Conservation (phyloP, 2,113 vertebrate species). For the Cyprinodon variegatus region DNA sequence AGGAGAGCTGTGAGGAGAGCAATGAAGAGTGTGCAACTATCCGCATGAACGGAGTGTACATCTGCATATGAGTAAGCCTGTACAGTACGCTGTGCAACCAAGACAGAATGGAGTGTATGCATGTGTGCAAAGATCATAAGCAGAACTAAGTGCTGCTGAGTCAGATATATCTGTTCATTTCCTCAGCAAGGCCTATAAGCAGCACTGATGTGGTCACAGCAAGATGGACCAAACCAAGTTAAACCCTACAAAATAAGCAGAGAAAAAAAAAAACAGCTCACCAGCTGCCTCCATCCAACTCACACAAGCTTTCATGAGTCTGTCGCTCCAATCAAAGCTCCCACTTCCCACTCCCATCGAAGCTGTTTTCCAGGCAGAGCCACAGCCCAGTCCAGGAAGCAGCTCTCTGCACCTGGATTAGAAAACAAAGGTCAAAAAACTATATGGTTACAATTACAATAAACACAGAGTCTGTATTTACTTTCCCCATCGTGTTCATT, state of each 20-base stretch:
- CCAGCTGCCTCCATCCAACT: conserved; percentile 64
- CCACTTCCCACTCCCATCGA: conserved; percentile 35
- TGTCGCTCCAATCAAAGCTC: conserved; percentile 54
- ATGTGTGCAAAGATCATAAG: conserved; percentile 50
- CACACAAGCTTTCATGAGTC: conserved; percentile 41
- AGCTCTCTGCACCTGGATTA: conserved; percentile 59
- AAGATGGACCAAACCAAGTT: conserved; percentile 48
- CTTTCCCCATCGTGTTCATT: conserved; percentile 15
- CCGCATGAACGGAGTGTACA: conserved; percentile 22
- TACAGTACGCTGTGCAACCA: conserved; percentile 46
- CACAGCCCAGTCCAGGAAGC: conserved; percentile 61
- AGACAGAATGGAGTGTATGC: conserved; percentile 33
- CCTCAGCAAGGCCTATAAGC: conserved; percentile 42
- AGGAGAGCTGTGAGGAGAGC: conserved; percentile 8
- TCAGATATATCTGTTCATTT: conserved; percentile 72
- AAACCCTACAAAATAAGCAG: conserved; percentile 50
- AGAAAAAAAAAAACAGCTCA: conserved; percentile 57
- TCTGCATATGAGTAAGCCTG: conserved; percentile 53
- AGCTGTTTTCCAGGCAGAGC: conserved; percentile 64
- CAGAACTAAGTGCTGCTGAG: conserved; percentile 67
- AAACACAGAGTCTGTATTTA: conserved; percentile 12
- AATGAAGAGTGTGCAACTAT: conserved; percentile 48
- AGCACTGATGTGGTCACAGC: conserved; percentile 72
- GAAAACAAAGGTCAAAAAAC: conserved; percentile 17
- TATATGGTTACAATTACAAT: conserved; percentile 26